A percentile compares a stretch with the other conserved stretches of the same genome.
Evolutionary conservation across 2,113 vertebrate species (phyloP).

Genomic region (Nothocercus julius): DNA sequence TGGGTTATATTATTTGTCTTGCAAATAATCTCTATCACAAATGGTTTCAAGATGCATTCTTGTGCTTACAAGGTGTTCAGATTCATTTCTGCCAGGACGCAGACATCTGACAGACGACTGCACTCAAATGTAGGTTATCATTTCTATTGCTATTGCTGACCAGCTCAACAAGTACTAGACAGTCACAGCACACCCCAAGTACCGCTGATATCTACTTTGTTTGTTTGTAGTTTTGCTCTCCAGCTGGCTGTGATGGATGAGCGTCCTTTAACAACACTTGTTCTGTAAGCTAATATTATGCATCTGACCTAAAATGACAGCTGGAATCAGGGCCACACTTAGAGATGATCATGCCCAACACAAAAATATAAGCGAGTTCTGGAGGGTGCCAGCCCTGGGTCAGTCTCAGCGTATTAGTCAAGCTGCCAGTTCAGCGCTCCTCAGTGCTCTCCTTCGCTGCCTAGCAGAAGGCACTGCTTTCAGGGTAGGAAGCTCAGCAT

Average conservation of each 20-base stretch:
- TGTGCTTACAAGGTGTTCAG: background rate
- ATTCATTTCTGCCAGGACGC: background rate
- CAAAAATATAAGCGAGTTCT: slow-evolving; percentile 59
- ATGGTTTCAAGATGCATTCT: background rate
- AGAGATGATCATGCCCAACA: slow-evolving; percentile 59
- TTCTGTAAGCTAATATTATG: slow-evolving; percentile 61
- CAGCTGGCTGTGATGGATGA: slow-evolving; percentile 53
- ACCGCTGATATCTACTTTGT: background rate
- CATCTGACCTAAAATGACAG: slow-evolving; percentile 71
- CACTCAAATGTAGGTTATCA: background rate
- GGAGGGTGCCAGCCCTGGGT: slow-evolving; percentile 71
- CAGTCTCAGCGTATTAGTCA: slow-evolving; percentile 73
- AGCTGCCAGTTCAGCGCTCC: slow-evolving; percentile 69
- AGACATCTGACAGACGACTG: background rate
- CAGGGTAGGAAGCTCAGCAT: slow-evolving; percentile 12
- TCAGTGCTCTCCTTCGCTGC: background rate
- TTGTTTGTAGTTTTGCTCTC: slow-evolving; percentile 15
- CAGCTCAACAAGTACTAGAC: background rate
- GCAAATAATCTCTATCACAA: background rate
- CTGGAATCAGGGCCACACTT: slow-evolving; percentile 65
- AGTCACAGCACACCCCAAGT: background rate
- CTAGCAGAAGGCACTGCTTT: slow-evolving; percentile 65
- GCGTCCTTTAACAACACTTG: slow-evolving; percentile 56
- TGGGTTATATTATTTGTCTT: background rate
- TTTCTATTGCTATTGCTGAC: background rate